Percentiles rank a stretch among this genome's conserved stretches.
Evolutionary conservation across 2,888 invertebrate species (phyloP).

Genomic region (Calameuta idolon): DNA sequence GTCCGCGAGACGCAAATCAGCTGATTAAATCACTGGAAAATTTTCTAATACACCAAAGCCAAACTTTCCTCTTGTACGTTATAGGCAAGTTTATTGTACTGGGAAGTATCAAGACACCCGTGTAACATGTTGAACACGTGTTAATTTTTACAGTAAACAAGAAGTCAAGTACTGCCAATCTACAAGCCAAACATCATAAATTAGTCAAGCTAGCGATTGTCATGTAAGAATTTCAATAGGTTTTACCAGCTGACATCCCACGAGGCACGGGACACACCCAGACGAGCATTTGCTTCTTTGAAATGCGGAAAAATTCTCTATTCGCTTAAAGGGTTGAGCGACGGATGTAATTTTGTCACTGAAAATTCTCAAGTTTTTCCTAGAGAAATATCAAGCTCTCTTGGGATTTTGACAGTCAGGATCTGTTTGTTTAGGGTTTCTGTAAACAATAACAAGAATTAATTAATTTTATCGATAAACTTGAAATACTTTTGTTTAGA

Average conservation of each 20-base stretch:
- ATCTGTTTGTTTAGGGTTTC: neutral
- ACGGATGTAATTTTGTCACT: neutral
- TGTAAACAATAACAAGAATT: neutral
- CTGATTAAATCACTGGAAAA: neutral
- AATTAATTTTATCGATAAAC: too few relatives aligned
- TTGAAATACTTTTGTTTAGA: too few relatives aligned
- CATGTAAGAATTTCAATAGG: neutral
- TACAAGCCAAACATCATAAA: conserved; percentile 7
- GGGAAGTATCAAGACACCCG: neutral
- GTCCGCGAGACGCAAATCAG: neutral
- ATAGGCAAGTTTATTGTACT: neutral
- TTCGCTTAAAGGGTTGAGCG: neutral
- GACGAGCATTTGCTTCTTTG: neutral
- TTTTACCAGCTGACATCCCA: neutral
- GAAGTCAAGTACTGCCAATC: conserved; percentile 18
- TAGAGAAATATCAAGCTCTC: neutral
- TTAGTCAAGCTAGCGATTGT: neutral
- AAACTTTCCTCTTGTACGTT: neutral
- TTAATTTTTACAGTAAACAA: neutral
- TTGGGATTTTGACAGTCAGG: neutral
- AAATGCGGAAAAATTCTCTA: neutral
- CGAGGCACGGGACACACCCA: neutral
- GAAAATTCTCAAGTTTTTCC: neutral
- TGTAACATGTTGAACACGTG: neutral
- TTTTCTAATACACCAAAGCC: neutral